Conservation (phyloP, 1,140 invertebrate species). For the Lepidotrigona ventralis region DNA sequence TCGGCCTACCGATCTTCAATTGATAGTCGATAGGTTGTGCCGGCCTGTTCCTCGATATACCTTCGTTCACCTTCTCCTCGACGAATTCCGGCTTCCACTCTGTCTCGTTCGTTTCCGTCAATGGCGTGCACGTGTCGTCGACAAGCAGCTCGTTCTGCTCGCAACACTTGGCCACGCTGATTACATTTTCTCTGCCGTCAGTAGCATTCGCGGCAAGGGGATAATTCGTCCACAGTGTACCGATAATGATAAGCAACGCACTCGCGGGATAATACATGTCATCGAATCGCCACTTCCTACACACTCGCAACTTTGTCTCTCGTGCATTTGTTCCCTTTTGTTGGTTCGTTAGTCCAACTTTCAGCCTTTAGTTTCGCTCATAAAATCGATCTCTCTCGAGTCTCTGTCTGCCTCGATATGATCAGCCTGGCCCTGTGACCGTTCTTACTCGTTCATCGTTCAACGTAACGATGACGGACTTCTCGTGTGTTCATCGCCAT, state of each 20-base stretch:
- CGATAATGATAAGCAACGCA: slow-evolving; percentile 40
- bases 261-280: slow-evolving; percentile 61
- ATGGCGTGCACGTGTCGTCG: slow-evolving; percentile 83
- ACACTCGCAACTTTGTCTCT: background rate
- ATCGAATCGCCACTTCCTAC: slow-evolving; percentile 32
- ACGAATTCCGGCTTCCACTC: slow-evolving; percentile 74
- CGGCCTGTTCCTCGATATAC: background rate
- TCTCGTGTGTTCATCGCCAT: slow-evolving; percentile 46
- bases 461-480: slow-evolving; percentile 9
- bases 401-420: background rate
- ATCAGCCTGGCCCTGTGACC: background rate
- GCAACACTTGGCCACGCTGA: slow-evolving; percentile 85
- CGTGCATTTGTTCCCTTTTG: slow-evolving; percentile 15
- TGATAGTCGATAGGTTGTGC: slow-evolving; percentile 63
- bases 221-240: slow-evolving; percentile 11
- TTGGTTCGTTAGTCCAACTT: background rate
- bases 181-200: slow-evolving; percentile 38
- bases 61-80: slow-evolving; percentile 50
- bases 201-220: slow-evolving; percentile 52
- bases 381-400: slow-evolving; percentile 24
- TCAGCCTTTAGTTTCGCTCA: background rate
- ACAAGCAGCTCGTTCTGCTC: slow-evolving; percentile 85
- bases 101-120: slow-evolving; percentile 81
- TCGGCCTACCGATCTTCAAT: slow-evolving; percentile 83
- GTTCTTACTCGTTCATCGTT: slow-evolving; percentile 23